Base-by-base conservation (phyloP, 1,140 invertebrate species). In the Lepidurus apus region DNA sequence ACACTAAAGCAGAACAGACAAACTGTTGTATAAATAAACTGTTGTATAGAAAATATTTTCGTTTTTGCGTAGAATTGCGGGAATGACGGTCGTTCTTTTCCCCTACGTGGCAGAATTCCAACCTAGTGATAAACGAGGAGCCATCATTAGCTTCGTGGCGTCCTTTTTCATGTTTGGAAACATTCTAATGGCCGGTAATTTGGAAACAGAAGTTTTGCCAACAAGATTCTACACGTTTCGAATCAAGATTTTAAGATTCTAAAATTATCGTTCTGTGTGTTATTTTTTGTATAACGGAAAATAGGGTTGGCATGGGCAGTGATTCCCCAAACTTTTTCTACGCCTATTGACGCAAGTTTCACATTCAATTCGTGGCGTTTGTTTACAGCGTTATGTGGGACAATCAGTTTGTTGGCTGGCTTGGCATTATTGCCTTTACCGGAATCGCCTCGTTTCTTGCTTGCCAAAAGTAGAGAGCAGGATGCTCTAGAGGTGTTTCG, bases 281-380 rank as follows among this genome's bases (percentile, higher is more conserved):
- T 65, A 13, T 65, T 65, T 65, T 17, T n/a, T 65, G 5, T 0
- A 65, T 13, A 65, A 65, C 53, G 17, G 10, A 17, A 17, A 47
- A 81, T 87, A 88, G 88, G 93, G 76, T 90, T 95, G 90, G 93
- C 84, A 86, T 92, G 81, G 87, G 85, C 80, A 87, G 85, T 96
- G 80, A 95, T 96, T 82, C 94, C 94, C 0, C 86, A 87, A 47
- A 85, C 89, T 6, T 88, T 86, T 21, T 82, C 81, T 1, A 80
- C 85, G 17, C 79, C 81, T 42, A 81, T 79, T 43, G 83, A 47
- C 80, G 83, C 87, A 5, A 65, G 13, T 65, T 65, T 65, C 53
- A 65, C 53, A 21, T 65, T n/a, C 53, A 65, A 65, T 17, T 13
- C 53, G 17, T 65, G 53, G 53, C 53, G 53, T 65, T 65, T 65